Base-by-base conservation (phyloP, 2,113 vertebrate species). In the Notothenia rossii region DNA sequence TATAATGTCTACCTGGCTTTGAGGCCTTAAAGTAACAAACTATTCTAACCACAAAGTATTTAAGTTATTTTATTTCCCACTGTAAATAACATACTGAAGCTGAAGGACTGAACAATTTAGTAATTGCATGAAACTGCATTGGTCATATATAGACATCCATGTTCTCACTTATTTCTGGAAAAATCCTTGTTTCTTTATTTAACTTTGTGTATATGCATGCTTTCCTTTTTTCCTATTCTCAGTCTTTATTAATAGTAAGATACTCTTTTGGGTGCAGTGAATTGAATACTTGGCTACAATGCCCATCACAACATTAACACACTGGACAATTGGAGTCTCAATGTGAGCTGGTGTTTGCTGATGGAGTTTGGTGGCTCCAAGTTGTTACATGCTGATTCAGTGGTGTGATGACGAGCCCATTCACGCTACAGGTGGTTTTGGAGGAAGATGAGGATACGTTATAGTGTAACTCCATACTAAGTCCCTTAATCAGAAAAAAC, bases 361-460 rank as follows among this genome's bases (percentile, higher is more conserved):
- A 90, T 92, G 90, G 87, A 71, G 83, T 91, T 92, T 90, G 94
- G 94, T 87, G 85, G 79, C 90, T 93, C 87, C 89, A 94, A 90
- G 91, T 82, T 90, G 90, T 94, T 96, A 96, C 96, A 96, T 95
- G 95, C 80, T 89, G 95, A 94, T 95, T 96, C 88, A 95, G 95
- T 97, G 97, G 96, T 97, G 96, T 97, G 96, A 97, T 96, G 96
- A 82, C 62, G 78, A 89, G 90, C 89, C 90, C 81, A 86, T 93
- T 94, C 94, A 96, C 94, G 94, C 93, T 93, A 88, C 91, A 90
- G 54, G 6, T 45, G 9, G 25, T 67, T 36, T 40, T 33, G 5
- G 49, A n/a, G 20, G 12, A 10, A 80, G 20, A 70, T 69, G 13
- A 68, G 48, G 20, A 69, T 54, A 51, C 22, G 0, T 58, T 72